phyloP scores from a whole-genome alignment of 2,113 vertebrate genomes.

The Neopipo cinnamomea region DNA sequence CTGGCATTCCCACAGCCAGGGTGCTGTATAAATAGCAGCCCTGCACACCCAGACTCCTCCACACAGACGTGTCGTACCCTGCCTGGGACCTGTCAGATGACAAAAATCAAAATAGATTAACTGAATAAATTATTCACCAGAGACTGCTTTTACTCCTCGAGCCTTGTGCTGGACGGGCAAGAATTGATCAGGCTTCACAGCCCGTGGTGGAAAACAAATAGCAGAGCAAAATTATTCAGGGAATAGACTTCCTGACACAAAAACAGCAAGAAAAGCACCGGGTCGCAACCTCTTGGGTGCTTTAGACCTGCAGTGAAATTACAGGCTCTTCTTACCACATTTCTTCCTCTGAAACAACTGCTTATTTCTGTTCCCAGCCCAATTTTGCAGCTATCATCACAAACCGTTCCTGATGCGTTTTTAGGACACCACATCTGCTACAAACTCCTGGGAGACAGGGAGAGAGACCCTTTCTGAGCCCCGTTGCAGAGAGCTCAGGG shows the following conservation, averaged over 20 bases:
- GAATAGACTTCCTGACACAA: neutral
- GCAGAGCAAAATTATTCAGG: neutral
- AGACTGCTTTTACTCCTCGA: neutral
- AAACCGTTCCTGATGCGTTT: neutral
- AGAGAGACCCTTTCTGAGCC: neutral
- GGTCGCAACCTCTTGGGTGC: neutral
- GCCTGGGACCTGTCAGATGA: neutral
- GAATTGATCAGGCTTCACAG: neutral
- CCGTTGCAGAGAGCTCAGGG: neutral
- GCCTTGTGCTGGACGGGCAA: neutral
- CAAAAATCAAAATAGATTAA: conserved; percentile 8
- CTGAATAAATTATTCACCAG: neutral
- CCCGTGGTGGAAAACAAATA: neutral
- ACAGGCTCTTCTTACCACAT: neutral
- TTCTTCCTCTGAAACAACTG: neutral
- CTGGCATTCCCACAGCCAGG: accelerated
- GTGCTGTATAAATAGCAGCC: neutral
- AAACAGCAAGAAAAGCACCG: neutral
- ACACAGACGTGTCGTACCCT: neutral
- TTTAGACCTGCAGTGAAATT: neutral
- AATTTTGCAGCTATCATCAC: neutral
- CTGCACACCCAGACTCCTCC: neutral
- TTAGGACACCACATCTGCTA: neutral
- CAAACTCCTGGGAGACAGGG: neutral
- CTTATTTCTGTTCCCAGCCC: neutral